Conservation (phyloP, 2,888 invertebrate species). For the Chymomyza caudatula region DNA sequence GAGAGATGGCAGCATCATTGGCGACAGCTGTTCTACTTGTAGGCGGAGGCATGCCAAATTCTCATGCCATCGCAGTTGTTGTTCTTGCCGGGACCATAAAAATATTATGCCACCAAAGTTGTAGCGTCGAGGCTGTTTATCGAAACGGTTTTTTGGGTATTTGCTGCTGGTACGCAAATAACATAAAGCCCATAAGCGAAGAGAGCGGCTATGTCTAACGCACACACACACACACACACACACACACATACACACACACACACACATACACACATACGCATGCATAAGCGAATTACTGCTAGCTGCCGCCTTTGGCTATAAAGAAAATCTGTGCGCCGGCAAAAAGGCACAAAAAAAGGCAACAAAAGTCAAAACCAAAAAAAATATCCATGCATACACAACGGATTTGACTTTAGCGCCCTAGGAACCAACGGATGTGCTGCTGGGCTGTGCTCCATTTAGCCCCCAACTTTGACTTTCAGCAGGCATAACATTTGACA, state of each 20-base stretch:
- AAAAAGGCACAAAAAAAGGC: constrained; percentile 15
- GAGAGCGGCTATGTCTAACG: constrained; percentile 2
- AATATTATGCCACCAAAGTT: constrained; percentile 43
- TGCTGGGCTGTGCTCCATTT: background rate
- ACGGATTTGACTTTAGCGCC: constrained; percentile 15
- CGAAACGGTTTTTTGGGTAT: constrained; percentile 37
- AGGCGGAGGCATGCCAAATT: background rate
- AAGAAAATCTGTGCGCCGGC: constrained; percentile 50
- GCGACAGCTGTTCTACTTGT: constrained; percentile 52
- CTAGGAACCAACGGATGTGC: constrained; percentile 11
- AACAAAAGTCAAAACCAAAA: constrained; percentile 6
- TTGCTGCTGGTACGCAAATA: constrained; percentile 29
- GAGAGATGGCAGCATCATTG: constrained; percentile 36
- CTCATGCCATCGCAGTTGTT: constrained; percentile 15
- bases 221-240: constrained; percentile 1
- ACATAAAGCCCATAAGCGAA: constrained; percentile 35
- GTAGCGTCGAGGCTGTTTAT: constrained; percentile 38
- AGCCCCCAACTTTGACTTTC: constrained; percentile 45
- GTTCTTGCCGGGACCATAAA: constrained; percentile 45
- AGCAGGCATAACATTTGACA: constrained; percentile 12
- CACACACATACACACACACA: background rate
- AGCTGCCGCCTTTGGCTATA: constrained; percentile 24
- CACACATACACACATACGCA: background rate
- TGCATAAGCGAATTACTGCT: background rate
- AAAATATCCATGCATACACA: constrained; percentile 3